Base-by-base conservation (phyloP, 1,140 invertebrate genomes). In the Drosophila carrolli region DNA sequence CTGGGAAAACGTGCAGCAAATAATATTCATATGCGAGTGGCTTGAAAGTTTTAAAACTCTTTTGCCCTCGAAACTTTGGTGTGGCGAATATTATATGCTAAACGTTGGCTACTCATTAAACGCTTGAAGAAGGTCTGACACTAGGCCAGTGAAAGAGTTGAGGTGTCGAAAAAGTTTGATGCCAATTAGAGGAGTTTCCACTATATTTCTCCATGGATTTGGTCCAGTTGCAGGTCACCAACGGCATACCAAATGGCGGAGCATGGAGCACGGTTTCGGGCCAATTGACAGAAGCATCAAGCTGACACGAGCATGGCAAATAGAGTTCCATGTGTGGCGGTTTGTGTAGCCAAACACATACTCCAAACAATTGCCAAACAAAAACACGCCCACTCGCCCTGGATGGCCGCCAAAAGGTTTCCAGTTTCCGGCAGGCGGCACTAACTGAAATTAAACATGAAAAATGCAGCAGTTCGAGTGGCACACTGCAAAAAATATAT, bases 361-460 rank as follows among this genome's bases (percentile, higher is more conserved):
- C 46, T 16, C 44, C 46, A 66, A 50, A 75, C 73, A 76, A 58
- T 67, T 75, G 72, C 50, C 72, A 67, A 67, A 46, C 62, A 71
- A 57, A 57, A 53, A 68, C 57, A 16, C 38, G 44, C 59, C 37
- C 47, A 37, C 19, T 37, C 47, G 65, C 19, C 46, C 41, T 57
- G 74, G 59, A 54, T 57, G 68, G 53, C 56, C 61, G 66, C 67
- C 62, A 83, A 83, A 83, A 88, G 72, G 78, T 73, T 73, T 88
- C 38, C 11, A 46, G 56, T 37, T 65, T 35, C 44, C 54, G 48
- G 41, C 43, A 68, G 70, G 48, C 63, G 61, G 75, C 71, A 88
- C 82, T 86, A 88, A 83, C 82, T 83, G 79, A 88, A 88, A 88
- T 88, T 88, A 89, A 88, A 88, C 83, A 89, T 88, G 84, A 89